Conservation (phyloP, 2,888 invertebrate genomes). For the Rotaria sp. region DNA sequence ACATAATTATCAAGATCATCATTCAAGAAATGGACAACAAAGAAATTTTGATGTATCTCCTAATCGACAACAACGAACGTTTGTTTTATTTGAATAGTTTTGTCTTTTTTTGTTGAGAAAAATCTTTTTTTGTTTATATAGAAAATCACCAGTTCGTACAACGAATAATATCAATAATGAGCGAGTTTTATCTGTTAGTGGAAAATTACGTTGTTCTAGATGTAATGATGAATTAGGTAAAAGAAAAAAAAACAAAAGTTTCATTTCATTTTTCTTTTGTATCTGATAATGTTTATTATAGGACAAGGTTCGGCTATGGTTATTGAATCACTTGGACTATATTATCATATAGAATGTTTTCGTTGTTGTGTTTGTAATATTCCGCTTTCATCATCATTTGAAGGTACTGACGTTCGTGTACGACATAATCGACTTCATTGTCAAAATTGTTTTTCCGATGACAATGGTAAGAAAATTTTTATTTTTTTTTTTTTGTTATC, state of each 20-base stretch:
- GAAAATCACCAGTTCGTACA: neutral
- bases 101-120: neutral
- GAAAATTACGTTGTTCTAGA: constrained; percentile 18
- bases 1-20: neutral
- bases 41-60: neutral
- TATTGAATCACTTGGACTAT: constrained; percentile 83
- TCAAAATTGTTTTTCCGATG: constrained; percentile 91
- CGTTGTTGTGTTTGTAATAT: constrained; percentile 89
- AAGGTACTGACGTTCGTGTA: constrained; percentile 90
- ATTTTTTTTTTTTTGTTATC: no score
- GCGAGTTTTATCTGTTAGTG: neutral
- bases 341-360: constrained; percentile 95
- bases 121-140: neutral
- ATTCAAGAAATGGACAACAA: neutral
- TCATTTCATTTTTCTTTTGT: neutral
- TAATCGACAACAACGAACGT: neutral
- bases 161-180: neutral
- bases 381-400: constrained; percentile 79
- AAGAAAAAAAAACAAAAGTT: no score
- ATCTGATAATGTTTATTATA: neutral
- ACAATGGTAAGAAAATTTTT: constrained; percentile 66
- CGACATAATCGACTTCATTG: constrained; percentile 81
- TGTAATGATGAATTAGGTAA: constrained; percentile 16
- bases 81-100: neutral
- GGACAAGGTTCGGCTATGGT: constrained; percentile 72